These are phyloP conservation scores for Pardalotus punctatus DNA, from an alignment of 2,113 vertebrate species.

Conservation along the genomic window DNA sequence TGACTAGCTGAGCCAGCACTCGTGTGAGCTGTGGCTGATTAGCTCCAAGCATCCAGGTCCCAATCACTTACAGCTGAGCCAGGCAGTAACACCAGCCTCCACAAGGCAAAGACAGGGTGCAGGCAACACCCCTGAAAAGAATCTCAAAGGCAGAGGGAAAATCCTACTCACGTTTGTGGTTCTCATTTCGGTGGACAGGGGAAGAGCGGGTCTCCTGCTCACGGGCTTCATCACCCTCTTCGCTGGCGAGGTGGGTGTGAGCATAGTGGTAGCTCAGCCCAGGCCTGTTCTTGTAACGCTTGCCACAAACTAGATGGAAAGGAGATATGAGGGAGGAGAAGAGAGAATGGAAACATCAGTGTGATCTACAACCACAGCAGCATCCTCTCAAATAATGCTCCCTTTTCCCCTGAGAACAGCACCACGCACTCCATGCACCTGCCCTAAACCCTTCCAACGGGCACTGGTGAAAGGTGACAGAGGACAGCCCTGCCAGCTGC, in stretches of 20 bases:
- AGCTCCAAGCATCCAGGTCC: conserved; percentile 34
- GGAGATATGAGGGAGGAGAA: conserved; percentile 3
- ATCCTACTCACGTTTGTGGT: conserved; percentile 89
- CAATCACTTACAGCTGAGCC: not conserved
- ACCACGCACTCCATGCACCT: not conserved
- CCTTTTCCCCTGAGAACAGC: not conserved
- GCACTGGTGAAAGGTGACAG: not conserved
- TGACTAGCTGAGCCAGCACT: conserved; percentile 44
- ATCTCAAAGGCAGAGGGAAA: not conserved
- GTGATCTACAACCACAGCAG: not conserved
- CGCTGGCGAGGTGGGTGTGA: conserved; percentile 90
- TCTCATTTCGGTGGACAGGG: conserved; percentile 82
- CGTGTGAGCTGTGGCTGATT: conserved; percentile 27
- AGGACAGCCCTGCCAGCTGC: not conserved
- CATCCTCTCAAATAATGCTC: not conserved
- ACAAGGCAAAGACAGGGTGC: not conserved
- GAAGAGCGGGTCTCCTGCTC: conserved; percentile 83
- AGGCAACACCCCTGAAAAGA: not conserved
- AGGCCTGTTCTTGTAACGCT: conserved; percentile 95
- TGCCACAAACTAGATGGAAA: conserved; percentile 85
- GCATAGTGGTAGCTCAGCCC: conserved; percentile 96
- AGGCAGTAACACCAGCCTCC: not conserved
- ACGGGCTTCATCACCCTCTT: conserved; percentile 84
- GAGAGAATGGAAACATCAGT: conserved; percentile 20
- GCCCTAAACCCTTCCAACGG: not conserved